Evolutionary conservation across 1,140 invertebrate species (phyloP), one percentile per base, ranked within the genome.

Genomic region (Ceratitis capitata): DNA sequence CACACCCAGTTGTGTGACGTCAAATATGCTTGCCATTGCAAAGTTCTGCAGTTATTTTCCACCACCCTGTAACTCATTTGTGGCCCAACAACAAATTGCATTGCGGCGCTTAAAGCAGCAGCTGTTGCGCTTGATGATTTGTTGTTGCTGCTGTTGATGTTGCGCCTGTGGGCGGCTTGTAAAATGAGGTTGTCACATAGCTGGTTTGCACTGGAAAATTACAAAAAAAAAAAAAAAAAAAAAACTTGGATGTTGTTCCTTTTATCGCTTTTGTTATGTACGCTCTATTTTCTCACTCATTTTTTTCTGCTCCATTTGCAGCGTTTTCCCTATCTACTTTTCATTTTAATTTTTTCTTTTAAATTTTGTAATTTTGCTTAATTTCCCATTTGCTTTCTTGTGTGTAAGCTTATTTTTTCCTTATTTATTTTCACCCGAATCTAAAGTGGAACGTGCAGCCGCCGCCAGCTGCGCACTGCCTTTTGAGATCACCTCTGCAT

Each of bases 291-390:
- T 69, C 61, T 69, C 29, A 29, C 16, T 32, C 61, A 78, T 78
- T 78, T 78, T n/a, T n/a, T n/a, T 69, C 61, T 69, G 61, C 61
- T 29, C 61, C 61, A 78, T 78, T 78, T 78, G 39, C 69, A 2
- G n/a, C 39, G 14, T 3, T 47, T 23, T 12, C 9, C 32, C 10
- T 35, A 9, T 32, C 23, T 32, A 19, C 14, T 3, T 45, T 10
- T 42, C 69, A 42, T 4, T 6, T 19, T 78, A n/a, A 10, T 45
- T 26, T 42, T 45, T 42, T 23, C 1, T 5, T n/a, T 69, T n/a
- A n/a, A n/a, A n/a, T n/a, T n/a, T n/a, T n/a, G n/a, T n/a, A n/a
- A n/a, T n/a, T 14, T 19, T 39, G 12, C 42, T 45, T 42, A 78
- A 78, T 26, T 78, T 45, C 35, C 23, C 29, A 1, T 32, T 64